Conservation (phyloP, 2,797 vertebrate species). For the Sylvia borin region DNA sequence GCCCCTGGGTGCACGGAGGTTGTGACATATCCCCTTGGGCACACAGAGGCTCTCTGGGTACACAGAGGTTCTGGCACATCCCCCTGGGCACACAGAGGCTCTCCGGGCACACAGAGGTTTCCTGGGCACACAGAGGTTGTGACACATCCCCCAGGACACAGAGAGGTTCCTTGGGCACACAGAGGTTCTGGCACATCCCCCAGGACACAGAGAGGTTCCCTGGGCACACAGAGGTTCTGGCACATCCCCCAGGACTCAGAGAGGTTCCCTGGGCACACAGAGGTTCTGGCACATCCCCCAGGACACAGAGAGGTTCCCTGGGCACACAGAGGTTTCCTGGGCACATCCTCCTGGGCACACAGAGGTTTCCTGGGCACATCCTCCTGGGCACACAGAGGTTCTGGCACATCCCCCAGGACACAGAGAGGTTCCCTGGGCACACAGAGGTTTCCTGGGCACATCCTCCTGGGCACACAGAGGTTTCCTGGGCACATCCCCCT, state of each 20-base stretch:
- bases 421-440: background rate
- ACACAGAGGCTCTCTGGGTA: background rate
- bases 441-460: background rate
- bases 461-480: no score
- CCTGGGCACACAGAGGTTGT: background rate
- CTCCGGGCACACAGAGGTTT: background rate
- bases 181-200: accelerated
- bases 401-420: background rate
- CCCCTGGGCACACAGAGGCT: background rate
- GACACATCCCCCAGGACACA: background rate
- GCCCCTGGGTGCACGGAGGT: background rate
- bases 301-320: background rate
- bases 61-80: background rate
- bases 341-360: background rate
- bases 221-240: background rate
- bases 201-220: accelerated
- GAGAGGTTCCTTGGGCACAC: background rate
- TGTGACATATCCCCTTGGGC: background rate
- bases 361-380: no score
- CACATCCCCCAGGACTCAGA: background rate
- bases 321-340: background rate
- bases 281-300: background rate
- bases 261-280: background rate
- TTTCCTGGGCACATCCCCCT: background rate
- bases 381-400: background rate